Conservation (phyloP, 1,140 invertebrate genomes). For the Muscidifurax raptorellus region DNA sequence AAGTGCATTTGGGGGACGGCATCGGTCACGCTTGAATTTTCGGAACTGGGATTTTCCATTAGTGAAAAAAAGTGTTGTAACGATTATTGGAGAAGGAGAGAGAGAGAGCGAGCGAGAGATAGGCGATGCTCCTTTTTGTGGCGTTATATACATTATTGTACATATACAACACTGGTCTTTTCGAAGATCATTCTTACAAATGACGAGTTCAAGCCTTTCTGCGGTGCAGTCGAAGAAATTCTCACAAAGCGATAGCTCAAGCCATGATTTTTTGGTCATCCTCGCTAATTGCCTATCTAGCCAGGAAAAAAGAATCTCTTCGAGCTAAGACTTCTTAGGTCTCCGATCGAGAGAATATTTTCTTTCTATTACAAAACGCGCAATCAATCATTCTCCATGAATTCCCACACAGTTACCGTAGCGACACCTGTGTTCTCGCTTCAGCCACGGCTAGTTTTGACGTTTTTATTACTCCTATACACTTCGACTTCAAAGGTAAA, state of each 20-base stretch:
- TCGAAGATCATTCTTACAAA: neutral
- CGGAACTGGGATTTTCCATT: neutral
- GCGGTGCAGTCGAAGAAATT: too few species aligned
- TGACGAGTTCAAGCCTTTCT: neutral
- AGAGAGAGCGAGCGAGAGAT: too few species aligned
- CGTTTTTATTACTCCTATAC: conserved; percentile 22
- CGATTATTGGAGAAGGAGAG: too few species aligned
- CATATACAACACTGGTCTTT: neutral
- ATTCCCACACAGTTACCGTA: neutral
- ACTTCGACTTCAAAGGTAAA: neutral
- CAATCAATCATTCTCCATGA: neutral
- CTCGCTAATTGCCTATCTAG: neutral
- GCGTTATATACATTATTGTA: too few species aligned
- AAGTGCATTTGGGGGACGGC: neutral
- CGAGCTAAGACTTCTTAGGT: too few species aligned
- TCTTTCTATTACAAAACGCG: too few species aligned
- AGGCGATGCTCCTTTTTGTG: too few species aligned
- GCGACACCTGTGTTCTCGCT: neutral
- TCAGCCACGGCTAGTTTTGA: neutral
- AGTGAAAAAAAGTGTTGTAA: neutral
- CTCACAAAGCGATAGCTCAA: too few species aligned
- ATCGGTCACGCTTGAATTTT: neutral
- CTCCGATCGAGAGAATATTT: too few species aligned
- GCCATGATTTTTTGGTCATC: neutral
- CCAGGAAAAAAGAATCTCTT: too few species aligned